Percentiles rank a stretch among this genome's conserved stretches.
Evolutionary conservation across 2,888 invertebrate species (phyloP).

Genomic region (Sericinus montela): DNA sequence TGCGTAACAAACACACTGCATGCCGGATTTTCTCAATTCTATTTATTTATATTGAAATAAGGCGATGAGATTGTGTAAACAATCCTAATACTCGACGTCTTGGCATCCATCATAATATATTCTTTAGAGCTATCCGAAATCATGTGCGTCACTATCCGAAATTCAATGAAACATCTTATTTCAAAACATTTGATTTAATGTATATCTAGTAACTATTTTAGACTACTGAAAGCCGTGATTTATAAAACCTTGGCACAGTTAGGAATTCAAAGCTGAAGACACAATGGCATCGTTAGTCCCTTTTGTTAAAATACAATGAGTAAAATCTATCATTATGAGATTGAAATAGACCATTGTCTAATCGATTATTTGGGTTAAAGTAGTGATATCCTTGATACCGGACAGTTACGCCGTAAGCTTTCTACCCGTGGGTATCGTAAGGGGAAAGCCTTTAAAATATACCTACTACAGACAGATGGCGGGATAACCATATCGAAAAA

Average conservation of each 20-base stretch:
- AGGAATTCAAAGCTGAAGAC: neutral
- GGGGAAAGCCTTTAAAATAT: too few species aligned
- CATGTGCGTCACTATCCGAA: constrained; percentile 48
- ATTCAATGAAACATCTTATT: constrained; percentile 44
- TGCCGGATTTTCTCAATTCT: constrained; percentile 42
- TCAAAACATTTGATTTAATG: constrained; percentile 31
- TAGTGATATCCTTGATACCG: too few species aligned
- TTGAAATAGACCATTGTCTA: neutral
- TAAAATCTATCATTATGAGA: neutral
- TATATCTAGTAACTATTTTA: too few species aligned
- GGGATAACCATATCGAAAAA: too few species aligned
- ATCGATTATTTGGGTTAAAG: too few species aligned
- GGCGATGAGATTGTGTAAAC: constrained; percentile 48
- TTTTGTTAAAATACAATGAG: constrained; percentile 15
- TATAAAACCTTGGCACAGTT: constrained; percentile 31
- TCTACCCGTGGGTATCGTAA: too few species aligned
- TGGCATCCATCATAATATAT: constrained; percentile 43
- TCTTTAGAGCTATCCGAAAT: constrained; percentile 51
- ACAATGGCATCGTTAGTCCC: constrained; percentile 21
- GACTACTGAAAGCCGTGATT: constrained; percentile 38
- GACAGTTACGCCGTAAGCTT: too few species aligned
- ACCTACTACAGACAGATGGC: too few species aligned
- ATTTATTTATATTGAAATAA: constrained; percentile 53
- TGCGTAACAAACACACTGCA: constrained; percentile 32
- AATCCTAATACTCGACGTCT: constrained; percentile 40